These are phyloP conservation scores for Andricus grossulariae DNA, from an alignment of 1,140 invertebrate species.

Conservation along the genomic window DNA sequence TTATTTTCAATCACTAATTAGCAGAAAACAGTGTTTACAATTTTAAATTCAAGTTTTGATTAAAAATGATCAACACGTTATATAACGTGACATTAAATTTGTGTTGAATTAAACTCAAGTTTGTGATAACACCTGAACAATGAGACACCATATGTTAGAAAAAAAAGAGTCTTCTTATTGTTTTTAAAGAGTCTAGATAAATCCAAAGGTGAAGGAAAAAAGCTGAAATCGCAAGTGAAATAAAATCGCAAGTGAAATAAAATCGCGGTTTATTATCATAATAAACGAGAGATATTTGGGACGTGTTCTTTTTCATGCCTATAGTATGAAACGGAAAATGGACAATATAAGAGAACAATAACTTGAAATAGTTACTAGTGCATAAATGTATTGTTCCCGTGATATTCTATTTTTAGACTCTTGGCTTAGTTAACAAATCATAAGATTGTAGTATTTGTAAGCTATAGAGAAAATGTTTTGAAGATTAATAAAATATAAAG, in stretches of 20 bases:
- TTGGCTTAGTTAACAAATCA: constrained; percentile 21
- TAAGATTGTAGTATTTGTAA: constrained; percentile 5
- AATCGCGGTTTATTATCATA: neutral
- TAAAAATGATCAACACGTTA: neutral
- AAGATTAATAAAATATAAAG: constrained; percentile 20
- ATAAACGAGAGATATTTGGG: neutral
- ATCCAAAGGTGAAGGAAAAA: neutral
- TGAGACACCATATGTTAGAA: neutral
- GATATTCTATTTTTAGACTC: constrained; percentile 25
- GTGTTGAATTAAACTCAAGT: too few species aligned
- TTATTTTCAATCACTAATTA: too few species aligned
- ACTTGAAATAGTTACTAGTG: constrained; percentile 21
- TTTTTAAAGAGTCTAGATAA: too few species aligned
- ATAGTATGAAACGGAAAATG: constrained; percentile 7
- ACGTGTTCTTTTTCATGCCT: neutral
- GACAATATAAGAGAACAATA: constrained; percentile 22
- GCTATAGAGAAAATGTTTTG: neutral
- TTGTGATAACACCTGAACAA: too few species aligned
- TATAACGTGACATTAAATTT: too few species aligned
- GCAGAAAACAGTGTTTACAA: too few species aligned
- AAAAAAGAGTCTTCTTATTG: neutral
- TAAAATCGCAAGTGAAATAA: neutral
- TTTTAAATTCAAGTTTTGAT: neutral
- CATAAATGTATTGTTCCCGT: constrained; percentile 25
- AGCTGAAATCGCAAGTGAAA: neutral